Conservation (phyloP, 2,113 vertebrate species). For the Lethenteron camtschaticum region DNA sequence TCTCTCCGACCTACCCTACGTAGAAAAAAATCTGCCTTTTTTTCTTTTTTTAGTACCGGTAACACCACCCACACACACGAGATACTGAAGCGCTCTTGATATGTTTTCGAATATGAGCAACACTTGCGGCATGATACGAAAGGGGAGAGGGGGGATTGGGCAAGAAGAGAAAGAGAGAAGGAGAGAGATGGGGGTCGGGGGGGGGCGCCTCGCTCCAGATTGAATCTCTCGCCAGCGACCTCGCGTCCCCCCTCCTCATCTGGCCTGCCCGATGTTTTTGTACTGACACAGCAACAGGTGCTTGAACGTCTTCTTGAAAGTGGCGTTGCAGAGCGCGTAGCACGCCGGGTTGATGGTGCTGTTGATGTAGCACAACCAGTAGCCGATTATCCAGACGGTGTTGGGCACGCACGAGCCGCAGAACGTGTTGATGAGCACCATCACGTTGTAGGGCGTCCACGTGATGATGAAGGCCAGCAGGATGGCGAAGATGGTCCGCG, state of each 20-base stretch:
- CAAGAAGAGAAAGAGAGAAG: neutral
- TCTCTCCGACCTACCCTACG: no score
- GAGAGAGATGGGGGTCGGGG: neutral
- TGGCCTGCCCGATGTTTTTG: conserved; percentile 69
- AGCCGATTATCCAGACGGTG: conserved; percentile 79
- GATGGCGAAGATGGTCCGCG: conserved; percentile 92
- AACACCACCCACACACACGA: no score
- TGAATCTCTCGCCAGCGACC: conserved; percentile 1
- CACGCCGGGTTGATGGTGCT: conserved; percentile 96
- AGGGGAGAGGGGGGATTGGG: neutral
- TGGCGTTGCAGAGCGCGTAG: conserved; percentile 91
- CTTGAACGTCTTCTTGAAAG: conserved; percentile 97
- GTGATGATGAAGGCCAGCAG: conserved; percentile 88
- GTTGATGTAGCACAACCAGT: conserved; percentile 98
- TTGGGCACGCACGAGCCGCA: conserved; percentile 73
- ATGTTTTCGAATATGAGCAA: no score
- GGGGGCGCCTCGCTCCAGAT: neutral
- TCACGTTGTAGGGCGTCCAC: conserved; percentile 94
- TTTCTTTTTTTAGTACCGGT: no score
- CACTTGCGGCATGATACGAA: neutral
- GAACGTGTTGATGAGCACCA: conserved; percentile 95
- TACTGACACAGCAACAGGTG: conserved; percentile 91
- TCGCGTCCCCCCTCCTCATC: conserved; percentile 27
- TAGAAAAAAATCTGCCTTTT: no score
- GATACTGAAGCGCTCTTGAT: no score